Percentiles rank a stretch among this genome's conserved stretches.
Conservation (phyloP, 2,113 vertebrate genomes). For the Gallinago paraguaiae region DNA sequence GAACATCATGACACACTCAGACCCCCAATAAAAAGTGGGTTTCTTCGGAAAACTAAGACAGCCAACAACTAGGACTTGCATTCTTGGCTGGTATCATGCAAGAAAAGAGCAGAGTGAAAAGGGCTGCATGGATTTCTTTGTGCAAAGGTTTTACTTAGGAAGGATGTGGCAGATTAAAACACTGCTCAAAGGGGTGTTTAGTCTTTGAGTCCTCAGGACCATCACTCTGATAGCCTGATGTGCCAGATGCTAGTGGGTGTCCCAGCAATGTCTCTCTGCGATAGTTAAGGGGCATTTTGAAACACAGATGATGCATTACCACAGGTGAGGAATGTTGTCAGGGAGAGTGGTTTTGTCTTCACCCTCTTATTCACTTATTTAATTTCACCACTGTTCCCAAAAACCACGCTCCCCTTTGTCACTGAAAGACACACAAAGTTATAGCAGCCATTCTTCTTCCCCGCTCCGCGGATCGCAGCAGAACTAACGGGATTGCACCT, state of each 20-base stretch:
- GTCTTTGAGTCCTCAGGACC: not conserved
- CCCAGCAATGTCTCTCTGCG: not conserved
- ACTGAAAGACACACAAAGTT: not conserved
- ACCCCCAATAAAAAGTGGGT: not conserved
- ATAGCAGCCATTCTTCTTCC: not conserved
- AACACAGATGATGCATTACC: not conserved
- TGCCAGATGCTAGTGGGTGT: not conserved
- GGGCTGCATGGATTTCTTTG: not conserved
- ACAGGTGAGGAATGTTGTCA: not conserved
- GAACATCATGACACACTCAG: not conserved
- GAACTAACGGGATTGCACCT: not conserved
- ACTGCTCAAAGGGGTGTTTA: not conserved
- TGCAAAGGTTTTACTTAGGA: not conserved
- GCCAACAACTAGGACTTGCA: not conserved
- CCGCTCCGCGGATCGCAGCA: fast-evolving
- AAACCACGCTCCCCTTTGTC: not conserved
- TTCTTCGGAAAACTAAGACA: not conserved
- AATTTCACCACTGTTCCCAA: not conserved
- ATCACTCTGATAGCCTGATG: not conserved
- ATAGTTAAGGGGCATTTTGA: not conserved
- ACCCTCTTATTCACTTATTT: not conserved
- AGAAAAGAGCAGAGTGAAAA: not conserved
- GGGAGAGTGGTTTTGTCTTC: not conserved
- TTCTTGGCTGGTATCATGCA: not conserved
- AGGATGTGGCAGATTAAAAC: not conserved